A percentile compares a stretch with the other conserved stretches of the same genome.
Conservation (phyloP, 2,113 vertebrate species). For the Felis chaus region DNA sequence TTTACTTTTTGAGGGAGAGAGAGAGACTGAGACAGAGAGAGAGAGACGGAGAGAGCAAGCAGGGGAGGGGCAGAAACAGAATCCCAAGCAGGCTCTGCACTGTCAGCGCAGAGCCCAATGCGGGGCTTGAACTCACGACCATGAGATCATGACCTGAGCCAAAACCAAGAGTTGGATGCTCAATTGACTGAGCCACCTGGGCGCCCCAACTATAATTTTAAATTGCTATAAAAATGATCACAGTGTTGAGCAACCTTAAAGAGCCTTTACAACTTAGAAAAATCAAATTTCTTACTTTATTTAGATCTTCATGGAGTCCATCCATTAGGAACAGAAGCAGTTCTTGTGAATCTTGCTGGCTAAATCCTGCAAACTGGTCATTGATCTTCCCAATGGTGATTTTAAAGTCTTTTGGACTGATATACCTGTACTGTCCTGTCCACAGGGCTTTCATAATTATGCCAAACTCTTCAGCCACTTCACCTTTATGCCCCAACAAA, state of each 20-base stretch:
- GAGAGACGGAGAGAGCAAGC: too few species aligned
- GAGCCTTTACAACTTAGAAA: background rate
- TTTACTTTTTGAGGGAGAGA: too few species aligned
- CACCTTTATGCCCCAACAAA: slow-evolving; percentile 96
- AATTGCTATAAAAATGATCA: background rate
- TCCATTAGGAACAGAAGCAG: slow-evolving; percentile 98
- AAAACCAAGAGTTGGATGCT: too few species aligned
- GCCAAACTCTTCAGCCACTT: slow-evolving; percentile 98
- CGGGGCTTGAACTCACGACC: too few species aligned
- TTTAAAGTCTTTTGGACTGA: slow-evolving; percentile 97
- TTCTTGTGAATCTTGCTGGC: slow-evolving; percentile 99
- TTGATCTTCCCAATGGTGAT: slow-evolving; percentile 98
- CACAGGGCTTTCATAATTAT: slow-evolving; percentile 98
- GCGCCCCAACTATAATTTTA: background rate
- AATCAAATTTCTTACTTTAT: slow-evolving; percentile 89
- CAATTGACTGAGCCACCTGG: too few species aligned
- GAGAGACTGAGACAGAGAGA: too few species aligned
- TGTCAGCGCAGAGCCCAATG: too few species aligned
- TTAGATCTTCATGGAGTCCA: slow-evolving; percentile 97
- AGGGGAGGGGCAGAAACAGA: too few species aligned
- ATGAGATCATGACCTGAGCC: too few species aligned
- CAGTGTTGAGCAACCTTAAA: background rate
- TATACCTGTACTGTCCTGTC: slow-evolving; percentile 95
- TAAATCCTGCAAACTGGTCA: slow-evolving; percentile 94
- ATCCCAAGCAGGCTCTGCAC: too few species aligned